phyloP scores from a whole-genome alignment of 2,113 vertebrate species.

The Callipepla californica region DNA sequence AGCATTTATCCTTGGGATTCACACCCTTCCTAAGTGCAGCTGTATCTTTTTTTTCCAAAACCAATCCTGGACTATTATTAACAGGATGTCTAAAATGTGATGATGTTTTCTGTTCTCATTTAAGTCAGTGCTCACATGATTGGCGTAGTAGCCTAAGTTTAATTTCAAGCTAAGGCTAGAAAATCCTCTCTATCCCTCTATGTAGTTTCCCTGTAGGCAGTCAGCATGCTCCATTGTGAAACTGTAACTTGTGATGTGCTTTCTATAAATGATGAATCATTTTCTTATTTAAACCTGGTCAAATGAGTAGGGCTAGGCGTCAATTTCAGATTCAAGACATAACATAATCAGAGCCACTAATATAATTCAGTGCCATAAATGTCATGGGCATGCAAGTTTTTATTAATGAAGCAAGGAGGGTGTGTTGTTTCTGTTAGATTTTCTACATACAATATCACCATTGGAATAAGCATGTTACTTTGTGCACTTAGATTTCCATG shows the following conservation, averaged over 20 bases:
- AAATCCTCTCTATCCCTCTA: slow-evolving; percentile 74
- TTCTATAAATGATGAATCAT: slow-evolving; percentile 82
- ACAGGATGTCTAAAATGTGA: slow-evolving; percentile 64
- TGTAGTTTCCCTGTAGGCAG: slow-evolving; percentile 73
- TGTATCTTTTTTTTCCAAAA: slow-evolving; percentile 68
- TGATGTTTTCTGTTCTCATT: slow-evolving; percentile 66
- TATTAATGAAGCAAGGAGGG: slow-evolving; percentile 25
- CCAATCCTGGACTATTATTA: slow-evolving; percentile 74
- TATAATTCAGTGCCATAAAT: slow-evolving; percentile 61
- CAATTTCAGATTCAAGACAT: slow-evolving; percentile 72
- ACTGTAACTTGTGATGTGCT: slow-evolving; percentile 72
- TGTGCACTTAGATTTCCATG: neutral
- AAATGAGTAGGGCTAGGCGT: slow-evolving; percentile 66
- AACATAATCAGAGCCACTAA: slow-evolving; percentile 71
- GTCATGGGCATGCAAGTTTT: slow-evolving; percentile 16
- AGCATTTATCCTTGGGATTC: slow-evolving; percentile 53
- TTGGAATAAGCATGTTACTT: neutral
- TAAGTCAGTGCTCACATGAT: slow-evolving; percentile 55
- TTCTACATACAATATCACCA: neutral
- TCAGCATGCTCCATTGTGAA: slow-evolving; percentile 48
- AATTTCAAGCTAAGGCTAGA: slow-evolving; percentile 75
- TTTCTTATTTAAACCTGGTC: slow-evolving; percentile 76
- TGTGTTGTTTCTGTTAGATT: too few species aligned
- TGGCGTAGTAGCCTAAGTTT: slow-evolving; percentile 70
- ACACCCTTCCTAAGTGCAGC: slow-evolving; percentile 60